Evolutionary conservation across 1,140 invertebrate species (phyloP).

Genomic region (Drosophila orena): DNA sequence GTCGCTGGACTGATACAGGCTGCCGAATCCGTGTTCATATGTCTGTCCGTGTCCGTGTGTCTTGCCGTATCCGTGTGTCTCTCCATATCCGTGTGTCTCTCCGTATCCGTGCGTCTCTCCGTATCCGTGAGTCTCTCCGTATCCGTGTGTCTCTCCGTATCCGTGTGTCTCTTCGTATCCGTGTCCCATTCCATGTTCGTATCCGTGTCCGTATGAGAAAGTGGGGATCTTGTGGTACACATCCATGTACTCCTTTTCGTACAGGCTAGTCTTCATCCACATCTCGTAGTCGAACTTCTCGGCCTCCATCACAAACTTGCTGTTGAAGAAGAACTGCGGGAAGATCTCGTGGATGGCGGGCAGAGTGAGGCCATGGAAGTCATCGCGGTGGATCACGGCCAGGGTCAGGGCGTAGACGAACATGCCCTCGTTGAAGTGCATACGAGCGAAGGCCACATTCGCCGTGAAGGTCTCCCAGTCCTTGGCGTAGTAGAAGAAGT

Average conservation of each 20-base stretch:
- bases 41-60: constrained; percentile 57
- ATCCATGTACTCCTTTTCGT: constrained; percentile 86
- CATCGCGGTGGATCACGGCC: constrained; percentile 87
- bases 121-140: constrained; percentile 85
- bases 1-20: constrained; percentile 56
- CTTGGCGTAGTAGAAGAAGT: constrained; percentile 87
- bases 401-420: constrained; percentile 87
- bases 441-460: constrained; percentile 87
- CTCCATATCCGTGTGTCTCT: constrained; percentile 83
- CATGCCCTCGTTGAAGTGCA: constrained; percentile 87
- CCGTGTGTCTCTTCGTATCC: constrained; percentile 75
- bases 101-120: background rate
- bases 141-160: constrained; percentile 73
- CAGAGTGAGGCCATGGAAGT: constrained; percentile 87
- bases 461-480: constrained; percentile 88
- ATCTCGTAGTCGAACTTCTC: constrained; percentile 84
- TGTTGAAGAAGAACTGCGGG: constrained; percentile 87
- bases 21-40: constrained; percentile 85
- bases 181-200: constrained; percentile 85
- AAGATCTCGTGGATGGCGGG: constrained; percentile 88
- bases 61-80: constrained; percentile 86
- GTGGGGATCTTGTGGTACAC: constrained; percentile 87
- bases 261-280: constrained; percentile 77
- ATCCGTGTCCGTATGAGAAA: constrained; percentile 53
- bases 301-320: constrained; percentile 86